Conservation (phyloP, 2,888 invertebrate genomes). For the Siphlonurus alternatus region DNA sequence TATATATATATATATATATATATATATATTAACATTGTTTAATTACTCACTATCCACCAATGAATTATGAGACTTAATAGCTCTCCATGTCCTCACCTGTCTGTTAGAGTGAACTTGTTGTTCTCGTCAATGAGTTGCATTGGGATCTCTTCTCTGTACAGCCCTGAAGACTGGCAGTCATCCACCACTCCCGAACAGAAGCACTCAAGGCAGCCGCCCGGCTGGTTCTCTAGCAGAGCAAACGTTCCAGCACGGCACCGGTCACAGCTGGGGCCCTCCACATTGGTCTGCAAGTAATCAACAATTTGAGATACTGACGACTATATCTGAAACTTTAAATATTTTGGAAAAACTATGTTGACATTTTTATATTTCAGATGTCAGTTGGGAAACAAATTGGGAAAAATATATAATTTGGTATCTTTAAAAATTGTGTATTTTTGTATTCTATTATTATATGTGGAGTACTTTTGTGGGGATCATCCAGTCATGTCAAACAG, state of each 20-base stretch:
- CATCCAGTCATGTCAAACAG: no score
- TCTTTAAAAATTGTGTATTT: no score
- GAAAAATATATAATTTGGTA: no score
- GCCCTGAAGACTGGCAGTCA: slow-evolving; percentile 51
- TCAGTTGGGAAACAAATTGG: slow-evolving; percentile 14
- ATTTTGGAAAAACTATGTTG: no score
- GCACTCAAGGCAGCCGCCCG: slow-evolving; percentile 68
- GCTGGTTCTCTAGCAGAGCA: slow-evolving; percentile 48
- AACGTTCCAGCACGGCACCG: slow-evolving; percentile 64
- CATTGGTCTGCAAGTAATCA: slow-evolving; percentile 40
- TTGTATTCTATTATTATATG: no score
- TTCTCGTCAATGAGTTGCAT: slow-evolving; percentile 34
- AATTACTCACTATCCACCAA: no score
- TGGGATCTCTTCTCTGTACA: slow-evolving; percentile 47
- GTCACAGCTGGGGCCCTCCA: slow-evolving; percentile 59
- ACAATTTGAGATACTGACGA: slow-evolving; percentile 1
- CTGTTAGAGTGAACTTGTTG: slow-evolving; percentile 45
- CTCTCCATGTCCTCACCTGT: no score
- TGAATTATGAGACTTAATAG: no score
- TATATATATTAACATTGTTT: no score
- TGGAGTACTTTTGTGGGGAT: no score
- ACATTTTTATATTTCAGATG: background rate
- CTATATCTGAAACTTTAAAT: slow-evolving; percentile 2
- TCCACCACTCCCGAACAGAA: slow-evolving; percentile 71
- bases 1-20: no score